Evolutionary conservation across 2,888 invertebrate species (phyloP), one percentile per base, ranked within the genome.

Genomic region (Hemicrepidius hirtus): DNA sequence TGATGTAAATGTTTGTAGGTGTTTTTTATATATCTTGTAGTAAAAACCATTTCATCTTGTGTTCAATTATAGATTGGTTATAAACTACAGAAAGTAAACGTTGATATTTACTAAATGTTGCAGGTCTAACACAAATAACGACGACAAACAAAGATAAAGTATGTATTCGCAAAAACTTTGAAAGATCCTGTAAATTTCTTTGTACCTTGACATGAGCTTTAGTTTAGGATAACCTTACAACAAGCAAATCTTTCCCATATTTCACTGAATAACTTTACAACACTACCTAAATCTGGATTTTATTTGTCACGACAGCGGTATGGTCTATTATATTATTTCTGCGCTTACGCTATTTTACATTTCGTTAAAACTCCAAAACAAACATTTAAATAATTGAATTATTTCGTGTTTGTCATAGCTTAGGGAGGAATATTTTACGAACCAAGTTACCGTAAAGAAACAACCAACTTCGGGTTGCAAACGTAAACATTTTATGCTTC

Each of bases 241-340:
- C 57, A 70, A 37, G 65, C 55, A 71, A 71, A 71, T 71, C 71
- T 71, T 55, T 16, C 37, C 71, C 65, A 71, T 71, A 71, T 71
- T 71, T 71, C 44, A 71, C 65, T 13, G 55, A 49, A 65, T 59
- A 71, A 66, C 71, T 71, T 71, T 71, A 66, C 71, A 57, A 50
- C 65, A 32, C 41, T 32, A 50, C 50, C 50, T 62, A 62, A 68
- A 68, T 68, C 59, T 50, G 62, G 68, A 62, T 68, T 68, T 68
- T 62, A 68, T 68, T 62, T 62, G 68, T 60, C 60, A 49, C 67
- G 44, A 46, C 63, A 63, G 46, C 32, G 49, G 18, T 32, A n/a
- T 63, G 18, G 67, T 67, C 53, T 59, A 57, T 57, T 67, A 44
- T 28, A 16, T 44, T 44, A 46, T 28, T 3, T 28, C 13, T 46